Evolutionary conservation across 2,797 vertebrate genomes (phyloP).

Genomic region (Rhinella marina): DNA sequence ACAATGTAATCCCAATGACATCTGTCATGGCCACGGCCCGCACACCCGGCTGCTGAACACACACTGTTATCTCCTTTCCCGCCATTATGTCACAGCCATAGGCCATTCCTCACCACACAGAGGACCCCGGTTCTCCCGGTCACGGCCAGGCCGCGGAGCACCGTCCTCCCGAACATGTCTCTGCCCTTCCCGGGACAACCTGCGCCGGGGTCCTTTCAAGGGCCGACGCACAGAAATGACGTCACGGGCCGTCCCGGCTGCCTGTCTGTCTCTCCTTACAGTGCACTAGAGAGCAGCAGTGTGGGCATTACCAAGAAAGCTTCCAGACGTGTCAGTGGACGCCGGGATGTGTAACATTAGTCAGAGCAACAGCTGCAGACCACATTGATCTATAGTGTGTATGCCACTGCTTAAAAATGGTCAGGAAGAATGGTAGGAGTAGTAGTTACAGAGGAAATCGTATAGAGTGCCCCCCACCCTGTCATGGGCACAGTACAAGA

Average conservation of each 20-base stretch:
- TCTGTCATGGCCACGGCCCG: background rate
- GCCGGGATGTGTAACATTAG: too few species aligned
- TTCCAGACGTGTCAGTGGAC: too few species aligned
- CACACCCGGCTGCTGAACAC: background rate
- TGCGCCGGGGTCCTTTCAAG: constrained; percentile 40
- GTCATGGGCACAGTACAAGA: too few species aligned
- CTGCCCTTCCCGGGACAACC: constrained; percentile 54
- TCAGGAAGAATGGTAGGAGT: too few species aligned
- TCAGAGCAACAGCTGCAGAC: too few species aligned
- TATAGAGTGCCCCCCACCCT: too few species aligned
- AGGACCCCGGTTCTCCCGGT: constrained; percentile 17
- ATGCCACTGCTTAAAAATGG: too few species aligned
- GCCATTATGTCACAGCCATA: background rate
- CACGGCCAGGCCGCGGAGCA: constrained; percentile 22
- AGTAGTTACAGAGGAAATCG: too few species aligned
- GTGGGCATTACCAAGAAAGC: too few species aligned
- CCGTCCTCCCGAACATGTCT: constrained; percentile 23
- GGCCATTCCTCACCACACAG: constrained; percentile 21
- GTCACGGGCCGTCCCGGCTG: constrained; percentile 19
- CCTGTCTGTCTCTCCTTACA: background rate
- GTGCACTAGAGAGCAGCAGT: background rate
- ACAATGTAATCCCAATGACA: background rate
- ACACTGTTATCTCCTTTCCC: background rate
- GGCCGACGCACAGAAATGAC: constrained; percentile 25
- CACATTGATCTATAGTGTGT: too few species aligned